phyloP scores from a whole-genome alignment of 23 tunicate genomes.

The Corella eumyota region DNA sequence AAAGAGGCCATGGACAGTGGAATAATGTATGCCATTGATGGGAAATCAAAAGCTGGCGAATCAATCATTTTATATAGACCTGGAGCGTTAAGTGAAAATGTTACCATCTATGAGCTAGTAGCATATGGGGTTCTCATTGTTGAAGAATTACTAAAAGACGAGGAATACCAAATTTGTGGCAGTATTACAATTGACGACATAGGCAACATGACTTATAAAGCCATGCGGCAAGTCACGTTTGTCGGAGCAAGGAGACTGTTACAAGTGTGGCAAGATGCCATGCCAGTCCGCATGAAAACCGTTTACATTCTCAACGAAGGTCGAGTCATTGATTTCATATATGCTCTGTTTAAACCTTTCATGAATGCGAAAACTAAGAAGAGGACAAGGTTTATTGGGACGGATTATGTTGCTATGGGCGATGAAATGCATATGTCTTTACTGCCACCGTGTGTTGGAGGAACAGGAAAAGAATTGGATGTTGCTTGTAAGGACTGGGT shows the following conservation, averaged over 20 bases:
- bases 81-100: constrained; percentile 6
- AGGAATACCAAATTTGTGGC: constrained; percentile 39
- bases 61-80: constrained; percentile 27
- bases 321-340: constrained; percentile 11
- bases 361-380: constrained; percentile 8
- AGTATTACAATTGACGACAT: constrained; percentile 12
- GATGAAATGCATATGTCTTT: constrained; percentile 11
- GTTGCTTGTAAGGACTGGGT: not conserved
- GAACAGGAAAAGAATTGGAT: constrained; percentile 25
- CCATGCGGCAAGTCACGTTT: constrained; percentile 5
- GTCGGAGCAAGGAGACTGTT: constrained; percentile 4
- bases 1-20: constrained; percentile 15
- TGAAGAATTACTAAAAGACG: constrained; percentile 36
- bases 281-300: constrained; percentile 41
- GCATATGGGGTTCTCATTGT: constrained; percentile 23
- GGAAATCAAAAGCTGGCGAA: constrained; percentile 33
- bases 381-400: constrained; percentile 32
- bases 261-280: constrained; percentile 36
- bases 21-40: constrained; percentile 13
- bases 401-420: constrained; percentile 14
- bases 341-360: constrained; percentile 15
- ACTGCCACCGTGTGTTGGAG: constrained; percentile 52
- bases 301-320: constrained; percentile 42
- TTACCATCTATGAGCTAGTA: constrained; percentile 12
- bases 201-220: not conserved